Percentiles rank a stretch among this genome's conserved stretches.
Conservation (phyloP, 2,888 invertebrate species). For the Agrotis ipsilon region DNA sequence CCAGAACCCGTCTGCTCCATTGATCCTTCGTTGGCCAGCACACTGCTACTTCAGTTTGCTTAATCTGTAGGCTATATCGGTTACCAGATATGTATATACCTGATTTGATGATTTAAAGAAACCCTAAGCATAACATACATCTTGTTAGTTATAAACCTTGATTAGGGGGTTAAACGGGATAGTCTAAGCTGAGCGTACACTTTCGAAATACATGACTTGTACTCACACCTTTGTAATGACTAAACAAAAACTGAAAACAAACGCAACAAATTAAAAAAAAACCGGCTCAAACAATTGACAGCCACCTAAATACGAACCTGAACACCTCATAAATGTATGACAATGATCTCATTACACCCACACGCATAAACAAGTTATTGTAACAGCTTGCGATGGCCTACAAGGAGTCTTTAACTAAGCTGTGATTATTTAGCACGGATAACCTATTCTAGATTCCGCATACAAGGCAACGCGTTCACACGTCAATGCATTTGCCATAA, state of each 20-base stretch:
- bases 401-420: conserved; percentile 50
- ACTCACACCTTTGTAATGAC: conserved; percentile 6
- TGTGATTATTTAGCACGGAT: conserved; percentile 53
- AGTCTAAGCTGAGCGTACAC: neutral
- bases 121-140: no score
- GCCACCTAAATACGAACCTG: conserved; percentile 41
- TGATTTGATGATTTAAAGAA: no score
- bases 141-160: neutral
- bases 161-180: no score
- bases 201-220: neutral
- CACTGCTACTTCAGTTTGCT: no score
- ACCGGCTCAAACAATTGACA: conserved; percentile 52
- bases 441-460: no score
- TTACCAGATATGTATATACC: no score
- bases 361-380: conserved; percentile 63
- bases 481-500: no score
- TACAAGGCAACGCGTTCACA: no score
- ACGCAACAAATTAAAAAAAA: conserved; percentile 11
- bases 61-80: no score
- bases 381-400: conserved; percentile 58
- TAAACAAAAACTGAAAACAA: conserved; percentile 18
- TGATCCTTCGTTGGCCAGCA: no score
- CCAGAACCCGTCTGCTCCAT: no score
- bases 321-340: conserved; percentile 48
- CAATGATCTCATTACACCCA: conserved; percentile 81